Base-by-base conservation (phyloP, 2,888 invertebrate species). In the Tetramorium bicarinatum region DNA sequence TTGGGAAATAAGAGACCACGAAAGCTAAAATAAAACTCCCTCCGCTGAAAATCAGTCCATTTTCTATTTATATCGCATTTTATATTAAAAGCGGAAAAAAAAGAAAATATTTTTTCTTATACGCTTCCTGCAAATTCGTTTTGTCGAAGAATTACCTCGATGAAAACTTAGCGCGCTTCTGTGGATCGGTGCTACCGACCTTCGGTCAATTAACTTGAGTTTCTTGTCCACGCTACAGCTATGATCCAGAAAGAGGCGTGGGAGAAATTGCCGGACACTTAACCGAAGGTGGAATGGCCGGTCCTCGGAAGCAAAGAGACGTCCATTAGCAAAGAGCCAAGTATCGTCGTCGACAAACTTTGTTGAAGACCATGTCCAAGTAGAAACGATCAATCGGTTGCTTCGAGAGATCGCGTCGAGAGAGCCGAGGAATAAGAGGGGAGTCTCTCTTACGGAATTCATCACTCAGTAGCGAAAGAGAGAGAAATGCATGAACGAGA, bases 311-410 rank as follows among this genome's bases (percentile, higher is more conserved):
- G 67, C 52, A 64, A 64, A 38, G 75, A 75, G 69, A 77, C 54
- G 77, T 69, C 76, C 77, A 77, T 77, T 77, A 77, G 71, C 54
- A 77, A 77, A 77, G 56, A 77, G 77, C 79, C 79, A 71, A 79
- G 79, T 59, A 47, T 79, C 71, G 76, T 77, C 52, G 52, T n/a
- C 54, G 79, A 25, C 59, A 47, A 80, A 80, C 59, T 59, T 79
- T 25, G 59, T 77, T 13, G 41, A 69, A 67, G 69, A 34, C 21
- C 34, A 72, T 38, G 72, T 25, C 34, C 21, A 38, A 72, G 72
- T 59, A 72, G 72, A 38, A n/a, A 47, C 79, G 59, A 72, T 79
- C 77, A 56, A 79, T 56, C 56, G 72, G 8, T 79, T 29, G n/a
- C 41, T 34, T 56, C 71, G 71, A 56, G 21, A 71, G 49, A 77